Conservation (phyloP, 2,113 vertebrate genomes). For the Colossoma macropomum region DNA sequence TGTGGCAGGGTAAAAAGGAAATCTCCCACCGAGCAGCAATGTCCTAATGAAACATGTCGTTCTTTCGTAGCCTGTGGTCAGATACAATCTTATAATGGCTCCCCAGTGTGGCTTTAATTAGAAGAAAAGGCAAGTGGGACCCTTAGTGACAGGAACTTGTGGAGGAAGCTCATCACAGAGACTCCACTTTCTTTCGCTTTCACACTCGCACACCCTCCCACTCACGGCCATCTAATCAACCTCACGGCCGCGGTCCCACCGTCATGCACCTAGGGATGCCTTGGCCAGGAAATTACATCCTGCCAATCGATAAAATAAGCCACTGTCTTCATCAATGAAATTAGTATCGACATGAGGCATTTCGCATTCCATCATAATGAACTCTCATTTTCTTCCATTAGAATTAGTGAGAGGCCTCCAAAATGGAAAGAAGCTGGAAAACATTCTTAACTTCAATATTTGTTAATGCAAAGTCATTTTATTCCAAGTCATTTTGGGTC, state of each 20-base stretch:
- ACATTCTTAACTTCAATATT: too few relatives aligned
- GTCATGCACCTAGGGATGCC: slow-evolving; percentile 58
- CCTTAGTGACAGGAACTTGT: slow-evolving; percentile 69
- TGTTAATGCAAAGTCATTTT: too few relatives aligned
- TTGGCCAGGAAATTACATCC: slow-evolving; percentile 56
- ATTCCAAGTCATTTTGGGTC: too few relatives aligned
- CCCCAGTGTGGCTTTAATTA: slow-evolving; percentile 55
- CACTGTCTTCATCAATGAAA: slow-evolving; percentile 74
- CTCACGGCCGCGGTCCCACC: slow-evolving; percentile 63
- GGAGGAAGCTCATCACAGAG: slow-evolving; percentile 69
- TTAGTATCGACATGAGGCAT: slow-evolving; percentile 75
- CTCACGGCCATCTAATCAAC: slow-evolving; percentile 72
- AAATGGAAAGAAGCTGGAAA: background rate
- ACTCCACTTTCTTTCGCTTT: background rate
- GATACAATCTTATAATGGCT: slow-evolving; percentile 44
- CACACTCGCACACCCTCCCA: slow-evolving; percentile 26
- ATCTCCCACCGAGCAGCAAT: background rate
- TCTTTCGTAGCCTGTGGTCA: slow-evolving; percentile 40
- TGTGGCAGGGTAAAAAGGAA: background rate
- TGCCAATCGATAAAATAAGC: slow-evolving; percentile 71
- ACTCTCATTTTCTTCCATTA: slow-evolving; percentile 66
- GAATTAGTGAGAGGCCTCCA: slow-evolving; percentile 63
- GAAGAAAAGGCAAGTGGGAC: slow-evolving; percentile 66
- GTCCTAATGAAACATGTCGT: slow-evolving; percentile 15
- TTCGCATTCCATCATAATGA: slow-evolving; percentile 70